phyloP scores from a whole-genome alignment of 2,797 vertebrate genomes.

The Cynodonichthys magdalenae region DNA sequence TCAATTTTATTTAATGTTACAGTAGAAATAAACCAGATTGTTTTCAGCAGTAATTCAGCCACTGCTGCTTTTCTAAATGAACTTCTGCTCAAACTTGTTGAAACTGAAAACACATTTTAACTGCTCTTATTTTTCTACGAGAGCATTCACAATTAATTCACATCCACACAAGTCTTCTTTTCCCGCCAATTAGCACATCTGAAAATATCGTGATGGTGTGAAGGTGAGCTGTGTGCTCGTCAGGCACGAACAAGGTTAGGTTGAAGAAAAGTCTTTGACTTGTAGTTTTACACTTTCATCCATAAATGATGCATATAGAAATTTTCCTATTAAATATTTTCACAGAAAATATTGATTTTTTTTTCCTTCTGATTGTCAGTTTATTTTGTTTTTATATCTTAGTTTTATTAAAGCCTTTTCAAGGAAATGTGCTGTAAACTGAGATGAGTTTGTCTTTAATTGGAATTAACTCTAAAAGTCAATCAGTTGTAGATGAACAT shows the following conservation, averaged over 20 bases:
- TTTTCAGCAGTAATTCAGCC: background rate
- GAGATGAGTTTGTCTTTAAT: too few relatives aligned
- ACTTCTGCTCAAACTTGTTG: constrained; percentile 8
- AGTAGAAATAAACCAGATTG: background rate
- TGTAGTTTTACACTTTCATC: constrained; percentile 12
- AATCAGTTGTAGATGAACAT: too few relatives aligned
- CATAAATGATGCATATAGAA: background rate
- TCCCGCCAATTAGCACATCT: constrained; percentile 66
- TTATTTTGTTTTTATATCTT: background rate
- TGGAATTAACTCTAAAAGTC: too few relatives aligned
- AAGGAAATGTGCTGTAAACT: too few relatives aligned
- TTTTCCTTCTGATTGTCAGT: background rate
- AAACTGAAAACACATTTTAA: constrained; percentile 2
- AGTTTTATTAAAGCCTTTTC: background rate
- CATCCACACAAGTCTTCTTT: constrained; percentile 12
- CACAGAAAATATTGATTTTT: background rate
- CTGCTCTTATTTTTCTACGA: constrained; percentile 4
- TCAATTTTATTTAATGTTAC: background rate
- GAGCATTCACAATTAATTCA: constrained; percentile 16
- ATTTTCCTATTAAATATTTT: background rate
- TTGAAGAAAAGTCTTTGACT: constrained; percentile 9
- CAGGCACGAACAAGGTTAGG: constrained; percentile 19
- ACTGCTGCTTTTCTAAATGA: background rate
- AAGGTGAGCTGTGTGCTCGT: constrained; percentile 21
- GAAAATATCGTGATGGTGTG: constrained; percentile 53